Base-by-base conservation (phyloP, 2,113 vertebrate genomes). In the Enhydra lutris region DNA sequence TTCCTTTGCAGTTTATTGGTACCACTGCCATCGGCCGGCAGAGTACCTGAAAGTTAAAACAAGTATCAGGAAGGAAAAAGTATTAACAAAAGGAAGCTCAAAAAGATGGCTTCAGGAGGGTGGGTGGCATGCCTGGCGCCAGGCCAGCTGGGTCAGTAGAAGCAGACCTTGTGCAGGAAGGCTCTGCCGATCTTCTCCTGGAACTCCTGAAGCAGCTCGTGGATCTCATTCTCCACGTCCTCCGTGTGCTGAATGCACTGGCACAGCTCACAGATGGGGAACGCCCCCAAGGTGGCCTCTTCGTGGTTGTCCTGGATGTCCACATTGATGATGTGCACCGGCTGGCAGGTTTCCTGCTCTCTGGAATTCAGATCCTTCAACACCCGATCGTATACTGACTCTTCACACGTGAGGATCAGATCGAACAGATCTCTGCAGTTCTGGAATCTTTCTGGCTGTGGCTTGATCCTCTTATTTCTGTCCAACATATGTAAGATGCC, bases 251-350 rank as follows among this genome's bases (percentile, higher is more conserved):
- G 99, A 97, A 99, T 99, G 99, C 99, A 99, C 98, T 99, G 99
- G 98, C 99, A 99, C 96, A 99, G 99, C 98, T 99, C 99, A 89
- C 99, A 99, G 98, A 99, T 99, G 45, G 99, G 99, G 98, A 99
- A 99, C 17, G 99, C 99, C 2, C 99, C 99, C 94, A 99, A 98
- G 0, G 99, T 99, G 59, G 99, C 99, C 98, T 99, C 99, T 97
- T 99, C 99, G 0, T 99, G 99, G 98, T 99, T 99, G 92, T 99
- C 99, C 98, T 99, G 99, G 94, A 99, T 99, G 98, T 99, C 99
- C 98, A 99, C 99, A 0, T 99, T 99, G 98, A 99, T 99, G 89
- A 99, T 99, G 0, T 99, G 99, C 0, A 99, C 99, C 0, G 99
- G 99, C 98, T 99, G 99, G 79, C 99, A 99, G 0, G 99, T 99